Conservation (phyloP, 2,888 invertebrate species). For the Noctua comes region DNA sequence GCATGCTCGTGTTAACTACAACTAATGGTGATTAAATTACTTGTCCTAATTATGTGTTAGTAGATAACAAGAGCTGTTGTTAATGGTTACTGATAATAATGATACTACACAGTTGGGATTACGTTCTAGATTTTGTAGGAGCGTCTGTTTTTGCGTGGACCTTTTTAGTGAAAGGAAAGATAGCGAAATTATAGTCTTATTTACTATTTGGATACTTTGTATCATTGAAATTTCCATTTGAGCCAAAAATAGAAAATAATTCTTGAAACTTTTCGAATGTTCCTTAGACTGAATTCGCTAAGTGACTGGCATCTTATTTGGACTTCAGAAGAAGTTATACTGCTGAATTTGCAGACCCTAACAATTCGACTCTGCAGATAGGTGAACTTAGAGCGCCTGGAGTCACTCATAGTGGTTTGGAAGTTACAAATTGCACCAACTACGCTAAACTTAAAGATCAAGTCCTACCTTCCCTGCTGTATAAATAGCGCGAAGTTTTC, state of each 20-base stretch:
- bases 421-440: slow-evolving; percentile 39
- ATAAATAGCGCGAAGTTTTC: slow-evolving; percentile 55
- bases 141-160: slow-evolving; percentile 29
- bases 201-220: background rate
- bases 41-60: slow-evolving; percentile 68
- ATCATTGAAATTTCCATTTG: background rate
- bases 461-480: slow-evolving; percentile 42
- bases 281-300: background rate
- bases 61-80: slow-evolving; percentile 69
- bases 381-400: slow-evolving; percentile 17
- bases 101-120: slow-evolving; percentile 61
- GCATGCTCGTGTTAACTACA: slow-evolving; percentile 64
- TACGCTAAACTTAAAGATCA: slow-evolving; percentile 38
- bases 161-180: background rate
- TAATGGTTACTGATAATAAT: slow-evolving; percentile 66
- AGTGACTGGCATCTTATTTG: background rate
- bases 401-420: slow-evolving; percentile 42
- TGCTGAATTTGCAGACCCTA: slow-evolving; percentile 15
- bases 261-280: background rate
- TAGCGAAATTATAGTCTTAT: background rate
- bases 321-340: background rate
- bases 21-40: slow-evolving; percentile 70
- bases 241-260: background rate
- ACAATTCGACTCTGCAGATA: slow-evolving; percentile 8
- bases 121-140: slow-evolving; percentile 50